Evolutionary conservation across 2,113 vertebrate species (phyloP).

Genomic region (Sturnira hondurensis): DNA sequence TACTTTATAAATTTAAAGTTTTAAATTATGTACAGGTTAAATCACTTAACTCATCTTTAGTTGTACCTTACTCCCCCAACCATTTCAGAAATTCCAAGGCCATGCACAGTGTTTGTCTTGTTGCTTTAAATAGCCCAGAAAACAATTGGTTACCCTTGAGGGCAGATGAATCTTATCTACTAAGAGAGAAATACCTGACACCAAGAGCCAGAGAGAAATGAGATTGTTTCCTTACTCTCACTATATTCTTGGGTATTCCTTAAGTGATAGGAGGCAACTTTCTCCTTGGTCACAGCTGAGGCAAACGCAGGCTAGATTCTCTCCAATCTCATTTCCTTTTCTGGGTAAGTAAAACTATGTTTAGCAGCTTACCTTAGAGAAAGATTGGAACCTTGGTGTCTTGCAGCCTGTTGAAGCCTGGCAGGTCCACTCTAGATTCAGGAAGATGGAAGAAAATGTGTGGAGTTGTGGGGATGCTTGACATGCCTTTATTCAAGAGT

Average conservation of each 20-base stretch:
- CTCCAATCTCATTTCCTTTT: not conserved
- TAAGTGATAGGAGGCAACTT: not conserved
- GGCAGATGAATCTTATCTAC: not conserved
- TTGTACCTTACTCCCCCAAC: not conserved
- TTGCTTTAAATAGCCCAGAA: not conserved
- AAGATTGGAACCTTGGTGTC: no score
- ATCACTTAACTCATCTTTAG: not conserved
- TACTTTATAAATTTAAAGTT: not conserved
- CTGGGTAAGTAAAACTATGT: not conserved
- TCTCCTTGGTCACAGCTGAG: not conserved
- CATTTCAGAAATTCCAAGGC: not conserved
- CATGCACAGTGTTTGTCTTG: not conserved
- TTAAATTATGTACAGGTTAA: not conserved
- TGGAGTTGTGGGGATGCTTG: no score
- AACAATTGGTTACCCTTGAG: not conserved
- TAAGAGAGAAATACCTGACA: not conserved
- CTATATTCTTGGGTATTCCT: not conserved
- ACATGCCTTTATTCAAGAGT: no score
- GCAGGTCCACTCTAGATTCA: no score
- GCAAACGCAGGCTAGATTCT: not conserved
- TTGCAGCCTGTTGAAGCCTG: no score
- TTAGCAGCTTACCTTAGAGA: not conserved
- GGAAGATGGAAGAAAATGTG: no score
- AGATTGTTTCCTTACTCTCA: not conserved
- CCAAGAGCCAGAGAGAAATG: not conserved